These are phyloP conservation scores for Pachyseris speciosa DNA, from an alignment of 64 coral and sea anemone genomes.

Conservation along the genomic window DNA sequence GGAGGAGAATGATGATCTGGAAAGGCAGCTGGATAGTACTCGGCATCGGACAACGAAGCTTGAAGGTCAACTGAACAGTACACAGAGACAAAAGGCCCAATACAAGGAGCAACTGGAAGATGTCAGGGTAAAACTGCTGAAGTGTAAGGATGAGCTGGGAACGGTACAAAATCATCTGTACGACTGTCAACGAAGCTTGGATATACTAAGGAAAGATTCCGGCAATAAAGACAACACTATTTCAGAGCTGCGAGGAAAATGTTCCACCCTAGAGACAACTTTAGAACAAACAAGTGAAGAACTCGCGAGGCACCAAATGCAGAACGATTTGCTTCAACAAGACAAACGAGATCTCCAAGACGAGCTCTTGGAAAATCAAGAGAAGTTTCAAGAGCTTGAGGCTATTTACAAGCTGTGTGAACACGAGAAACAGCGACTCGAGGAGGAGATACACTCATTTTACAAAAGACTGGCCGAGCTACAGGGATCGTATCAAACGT, in stretches of 20 bases:
- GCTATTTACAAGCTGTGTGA: constrained; percentile 68
- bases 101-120: constrained; percentile 90
- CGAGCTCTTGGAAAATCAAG: constrained; percentile 66
- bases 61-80: constrained; percentile 68
- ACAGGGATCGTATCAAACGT: constrained; percentile 81
- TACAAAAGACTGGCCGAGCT: constrained; percentile 89
- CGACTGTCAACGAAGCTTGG: constrained; percentile 75
- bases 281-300: constrained; percentile 57
- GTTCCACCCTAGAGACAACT: constrained; percentile 47
- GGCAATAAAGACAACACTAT: constrained; percentile 59
- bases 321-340: constrained; percentile 74
- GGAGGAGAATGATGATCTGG: constrained; percentile 90
- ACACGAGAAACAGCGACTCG: constrained; percentile 78
- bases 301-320: constrained; percentile 71
- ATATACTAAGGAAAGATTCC: constrained; percentile 70
- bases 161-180: constrained; percentile 79
- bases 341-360: constrained; percentile 84
- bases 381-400: constrained; percentile 82
- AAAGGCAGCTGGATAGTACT: constrained; percentile 71
- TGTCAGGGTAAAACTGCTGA: constrained; percentile 70
- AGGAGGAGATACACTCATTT: constrained; percentile 85
- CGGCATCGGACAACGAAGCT: constrained; percentile 71
- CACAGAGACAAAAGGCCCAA: constrained; percentile 77
- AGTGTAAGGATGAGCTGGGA: constrained; percentile 73
- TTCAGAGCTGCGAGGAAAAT: constrained; percentile 62